phyloP scores from a whole-genome alignment of 2,797 vertebrate genomes.

The Danio aesculapii region DNA sequence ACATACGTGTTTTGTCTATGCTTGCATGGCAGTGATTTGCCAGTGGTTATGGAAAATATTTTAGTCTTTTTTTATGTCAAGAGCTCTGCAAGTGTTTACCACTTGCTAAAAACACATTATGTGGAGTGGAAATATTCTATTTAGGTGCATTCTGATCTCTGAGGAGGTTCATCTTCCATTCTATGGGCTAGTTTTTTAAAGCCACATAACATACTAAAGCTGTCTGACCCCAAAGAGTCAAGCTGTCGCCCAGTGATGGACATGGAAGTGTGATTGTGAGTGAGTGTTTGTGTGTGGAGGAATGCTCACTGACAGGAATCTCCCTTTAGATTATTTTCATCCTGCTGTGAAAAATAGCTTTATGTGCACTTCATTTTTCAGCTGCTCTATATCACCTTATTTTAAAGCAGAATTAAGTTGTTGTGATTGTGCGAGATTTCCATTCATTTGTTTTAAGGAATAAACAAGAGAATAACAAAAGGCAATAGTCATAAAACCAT shows the following conservation, averaged over 20 bases:
- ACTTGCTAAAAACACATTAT: background rate
- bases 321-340: background rate
- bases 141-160: background rate
- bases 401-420: no score
- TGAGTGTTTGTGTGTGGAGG: background rate
- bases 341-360: background rate
- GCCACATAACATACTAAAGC: constrained; percentile 32
- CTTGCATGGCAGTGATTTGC: background rate
- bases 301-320: background rate
- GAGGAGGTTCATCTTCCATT: constrained; percentile 19
- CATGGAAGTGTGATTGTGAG: background rate
- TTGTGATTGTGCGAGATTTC: no score
- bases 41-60: background rate
- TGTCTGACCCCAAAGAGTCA: constrained; percentile 3
- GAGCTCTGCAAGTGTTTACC: background rate
- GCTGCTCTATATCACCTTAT: background rate
- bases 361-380: background rate
- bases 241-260: background rate
- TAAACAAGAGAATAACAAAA: no score
- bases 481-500: no score
- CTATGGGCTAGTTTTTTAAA: background rate
- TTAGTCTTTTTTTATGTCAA: background rate
- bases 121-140: constrained; percentile 36
- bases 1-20: constrained; percentile 41
- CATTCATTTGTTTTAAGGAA: no score